A percentile compares a stretch with the other conserved stretches of the same genome.
Conservation (phyloP, 1,140 invertebrate species). For the Plectrocnemia conspersa region DNA sequence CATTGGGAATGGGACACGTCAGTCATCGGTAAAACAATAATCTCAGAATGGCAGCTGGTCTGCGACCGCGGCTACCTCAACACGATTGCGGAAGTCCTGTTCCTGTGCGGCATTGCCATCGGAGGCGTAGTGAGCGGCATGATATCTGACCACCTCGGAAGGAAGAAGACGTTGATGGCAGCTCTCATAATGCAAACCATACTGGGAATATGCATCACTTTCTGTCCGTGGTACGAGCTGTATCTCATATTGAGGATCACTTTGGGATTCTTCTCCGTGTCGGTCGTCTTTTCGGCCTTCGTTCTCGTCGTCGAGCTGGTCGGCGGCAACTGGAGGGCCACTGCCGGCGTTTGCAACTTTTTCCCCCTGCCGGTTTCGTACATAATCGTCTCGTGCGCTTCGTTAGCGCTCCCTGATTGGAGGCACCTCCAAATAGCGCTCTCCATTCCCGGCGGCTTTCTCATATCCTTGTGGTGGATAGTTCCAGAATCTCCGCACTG, state of each 20-base stretch:
- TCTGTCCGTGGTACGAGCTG: conserved; percentile 60
- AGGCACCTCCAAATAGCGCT: conserved; percentile 65
- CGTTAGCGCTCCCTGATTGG: conserved; percentile 69
- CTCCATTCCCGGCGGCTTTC: conserved; percentile 62
- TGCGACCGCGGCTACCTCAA: conserved; percentile 60
- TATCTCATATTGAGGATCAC: conserved; percentile 59
- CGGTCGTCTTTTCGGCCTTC: conserved; percentile 67
- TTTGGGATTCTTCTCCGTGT: conserved; percentile 65
- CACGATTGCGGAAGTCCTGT: conserved; percentile 64
- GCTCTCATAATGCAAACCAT: conserved; percentile 64
- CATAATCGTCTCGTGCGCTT: conserved; percentile 65
- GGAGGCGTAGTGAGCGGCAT: conserved; percentile 66
- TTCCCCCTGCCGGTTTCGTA: conserved; percentile 69
- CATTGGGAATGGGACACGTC: conserved; percentile 63
- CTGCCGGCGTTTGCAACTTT: conserved; percentile 67
- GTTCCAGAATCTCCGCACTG: conserved; percentile 82
- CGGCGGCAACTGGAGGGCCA: conserved; percentile 68
- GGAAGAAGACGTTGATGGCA: conserved; percentile 68
- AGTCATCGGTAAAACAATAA: conserved; percentile 57
- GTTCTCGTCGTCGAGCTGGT: conserved; percentile 67
- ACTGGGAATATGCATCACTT: conserved; percentile 56
- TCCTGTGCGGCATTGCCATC: conserved; percentile 62
- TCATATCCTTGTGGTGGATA: conserved; percentile 66
- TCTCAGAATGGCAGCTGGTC: conserved; percentile 62
- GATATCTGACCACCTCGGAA: conserved; percentile 71